Percentiles rank a stretch among this genome's conserved stretches.
Conservation (phyloP, 2,888 invertebrate species). For the Cephus nigrinus region DNA sequence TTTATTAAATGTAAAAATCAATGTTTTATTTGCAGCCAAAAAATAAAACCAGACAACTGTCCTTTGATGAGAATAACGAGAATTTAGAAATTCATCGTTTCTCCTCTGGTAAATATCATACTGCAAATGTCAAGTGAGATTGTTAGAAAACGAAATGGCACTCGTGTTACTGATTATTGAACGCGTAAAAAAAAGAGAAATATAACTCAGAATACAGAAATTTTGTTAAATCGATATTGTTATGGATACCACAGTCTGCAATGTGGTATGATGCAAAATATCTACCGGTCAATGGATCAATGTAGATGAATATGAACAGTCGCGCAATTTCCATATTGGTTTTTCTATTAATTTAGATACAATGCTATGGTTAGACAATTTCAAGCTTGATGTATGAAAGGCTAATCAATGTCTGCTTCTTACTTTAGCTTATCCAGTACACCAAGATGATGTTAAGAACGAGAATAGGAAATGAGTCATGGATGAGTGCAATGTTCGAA, state of each 20-base stretch:
- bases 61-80: neutral
- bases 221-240: constrained; percentile 59
- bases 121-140: neutral
- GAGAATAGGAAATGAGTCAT: neutral
- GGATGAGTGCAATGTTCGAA: neutral
- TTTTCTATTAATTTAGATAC: neutral
- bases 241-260: constrained; percentile 50
- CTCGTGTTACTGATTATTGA: constrained; percentile 33
- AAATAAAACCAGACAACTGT: neutral
- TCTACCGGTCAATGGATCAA: constrained; percentile 16
- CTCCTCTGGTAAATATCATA: neutral
- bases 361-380: neutral
- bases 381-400: neutral
- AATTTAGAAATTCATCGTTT: neutral
- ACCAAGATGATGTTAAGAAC: neutral
- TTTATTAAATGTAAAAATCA: neutral
- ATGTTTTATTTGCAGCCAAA: neutral
- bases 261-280: neutral
- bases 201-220: constrained; percentile 16
- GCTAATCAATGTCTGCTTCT: neutral
- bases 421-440: neutral
- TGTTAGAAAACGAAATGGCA: constrained; percentile 1
- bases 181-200: constrained; percentile 24
- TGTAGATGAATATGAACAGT: neutral
- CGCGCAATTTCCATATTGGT: neutral